These are phyloP conservation scores for Menidia beryllina DNA, from an alignment of 2,113 vertebrate genomes.

Conservation along the genomic window DNA sequence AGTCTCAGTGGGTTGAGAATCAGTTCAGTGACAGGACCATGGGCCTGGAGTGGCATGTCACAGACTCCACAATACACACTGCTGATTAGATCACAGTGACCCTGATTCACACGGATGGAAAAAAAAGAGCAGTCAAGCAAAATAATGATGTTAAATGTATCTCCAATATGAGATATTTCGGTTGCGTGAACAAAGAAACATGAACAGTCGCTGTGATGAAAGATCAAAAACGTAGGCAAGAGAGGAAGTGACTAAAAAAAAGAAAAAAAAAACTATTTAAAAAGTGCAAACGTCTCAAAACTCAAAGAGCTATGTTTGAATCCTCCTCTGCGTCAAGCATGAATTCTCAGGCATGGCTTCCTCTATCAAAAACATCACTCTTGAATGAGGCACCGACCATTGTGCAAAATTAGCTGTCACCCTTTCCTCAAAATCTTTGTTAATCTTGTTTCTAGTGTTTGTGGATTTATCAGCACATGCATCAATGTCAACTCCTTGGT, in stretches of 20 bases:
- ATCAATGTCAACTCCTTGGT: conserved; percentile 99
- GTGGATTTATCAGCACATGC: conserved; percentile 99
- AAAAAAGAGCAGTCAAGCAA: not conserved
- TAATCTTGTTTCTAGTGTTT: conserved; percentile 99
- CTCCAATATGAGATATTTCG: conserved; percentile 29
- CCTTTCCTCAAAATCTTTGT: conserved; percentile 99
- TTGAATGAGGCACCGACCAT: conserved; percentile 95
- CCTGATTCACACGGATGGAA: conserved; percentile 51
- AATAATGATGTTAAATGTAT: conserved; percentile 12
- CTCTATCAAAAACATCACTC: conserved; percentile 95
- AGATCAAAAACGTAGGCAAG: conserved; percentile 8
- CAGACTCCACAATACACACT: conserved; percentile 63
- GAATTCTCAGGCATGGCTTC: conserved; percentile 89
- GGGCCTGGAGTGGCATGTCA: conserved; percentile 73
- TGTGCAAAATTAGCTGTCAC: conserved; percentile 99
- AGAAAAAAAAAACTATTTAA: conserved; percentile 72
- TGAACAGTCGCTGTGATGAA: conserved; percentile 20
- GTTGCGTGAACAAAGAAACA: conserved; percentile 21
- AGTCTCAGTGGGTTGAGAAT: conserved; percentile 68
- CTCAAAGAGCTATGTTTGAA: conserved; percentile 59
- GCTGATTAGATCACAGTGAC: conserved; percentile 74
- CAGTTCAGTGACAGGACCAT: conserved; percentile 70
- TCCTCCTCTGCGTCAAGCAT: conserved; percentile 49
- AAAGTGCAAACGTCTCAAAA: conserved; percentile 82
- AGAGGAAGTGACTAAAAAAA: conserved; percentile 3